phyloP scores from a whole-genome alignment of 2,797 vertebrate genomes.

The Oophaga sylvatica region DNA sequence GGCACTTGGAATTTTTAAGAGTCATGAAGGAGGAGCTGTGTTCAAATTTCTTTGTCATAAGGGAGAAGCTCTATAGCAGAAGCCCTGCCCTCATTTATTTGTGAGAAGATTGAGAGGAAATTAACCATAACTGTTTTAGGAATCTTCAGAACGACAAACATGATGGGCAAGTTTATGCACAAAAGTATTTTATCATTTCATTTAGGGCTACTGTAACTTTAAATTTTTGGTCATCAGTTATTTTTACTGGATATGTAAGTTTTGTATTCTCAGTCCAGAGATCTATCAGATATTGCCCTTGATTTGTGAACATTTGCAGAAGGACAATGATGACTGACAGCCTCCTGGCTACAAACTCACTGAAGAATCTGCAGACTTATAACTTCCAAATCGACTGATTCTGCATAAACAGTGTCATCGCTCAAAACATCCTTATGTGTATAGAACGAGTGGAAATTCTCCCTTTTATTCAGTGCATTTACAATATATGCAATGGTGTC shows the following conservation, averaged over 20 bases:
- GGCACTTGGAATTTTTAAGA: too few species aligned
- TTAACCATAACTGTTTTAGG: too few species aligned
- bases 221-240: not conserved
- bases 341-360: not conserved
- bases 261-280: not conserved
- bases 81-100: too few species aligned
- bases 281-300: not conserved
- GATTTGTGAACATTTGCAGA: not conserved
- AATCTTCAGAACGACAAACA: too few species aligned
- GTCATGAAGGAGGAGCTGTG: too few species aligned
- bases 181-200: not conserved
- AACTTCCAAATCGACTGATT: not conserved
- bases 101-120: too few species aligned
- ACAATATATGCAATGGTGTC: constrained; percentile 3
- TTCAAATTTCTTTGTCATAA: too few species aligned
- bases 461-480: not conserved
- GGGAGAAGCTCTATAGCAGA: too few species aligned
- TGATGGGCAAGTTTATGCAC: too few species aligned
- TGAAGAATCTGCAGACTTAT: not conserved
- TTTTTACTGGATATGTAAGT: not conserved
- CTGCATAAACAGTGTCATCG: not conserved
- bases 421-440: not conserved
- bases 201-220: not conserved
- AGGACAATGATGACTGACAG: not conserved
- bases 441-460: not conserved